These are phyloP conservation scores for Dromaius novaehollandiae DNA, from an alignment of 2,113 vertebrate genomes.

Conservation along the genomic window DNA sequence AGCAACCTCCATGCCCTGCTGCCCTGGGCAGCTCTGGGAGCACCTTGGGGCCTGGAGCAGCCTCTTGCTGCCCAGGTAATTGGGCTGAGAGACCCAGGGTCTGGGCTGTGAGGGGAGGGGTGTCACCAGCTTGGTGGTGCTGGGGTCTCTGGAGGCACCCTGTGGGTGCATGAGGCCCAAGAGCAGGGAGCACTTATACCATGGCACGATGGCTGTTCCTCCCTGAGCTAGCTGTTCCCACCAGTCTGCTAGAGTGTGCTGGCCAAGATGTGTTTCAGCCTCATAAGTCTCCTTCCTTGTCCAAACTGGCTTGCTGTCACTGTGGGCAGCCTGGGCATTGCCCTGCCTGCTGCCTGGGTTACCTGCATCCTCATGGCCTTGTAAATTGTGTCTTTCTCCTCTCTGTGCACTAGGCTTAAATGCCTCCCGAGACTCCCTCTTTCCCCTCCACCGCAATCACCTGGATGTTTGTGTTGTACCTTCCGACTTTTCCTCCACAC, in stretches of 20 bases:
- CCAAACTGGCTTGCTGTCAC: background rate
- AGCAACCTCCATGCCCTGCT: background rate
- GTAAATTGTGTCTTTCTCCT: conserved; percentile 79
- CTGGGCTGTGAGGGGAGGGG: background rate
- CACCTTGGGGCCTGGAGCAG: background rate
- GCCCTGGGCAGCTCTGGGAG: background rate
- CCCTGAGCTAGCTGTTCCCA: background rate
- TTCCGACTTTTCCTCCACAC: conserved; percentile 76
- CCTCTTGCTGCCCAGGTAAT: background rate
- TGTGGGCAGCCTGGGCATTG: conserved; percentile 19
- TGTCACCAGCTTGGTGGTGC: background rate
- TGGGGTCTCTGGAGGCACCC: background rate
- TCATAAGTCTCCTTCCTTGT: background rate
- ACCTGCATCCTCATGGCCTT: conserved; percentile 58
- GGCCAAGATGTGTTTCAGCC: background rate
- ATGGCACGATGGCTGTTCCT: background rate
- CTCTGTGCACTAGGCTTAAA: conserved; percentile 89
- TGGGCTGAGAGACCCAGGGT: background rate
- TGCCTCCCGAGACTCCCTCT: conserved; percentile 76
- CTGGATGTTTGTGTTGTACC: conserved; percentile 83
- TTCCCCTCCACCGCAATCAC: conserved; percentile 72
- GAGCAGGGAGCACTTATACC: background rate
- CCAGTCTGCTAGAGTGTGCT: rapidly evolving
- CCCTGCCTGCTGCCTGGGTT: background rate
- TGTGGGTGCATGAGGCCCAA: background rate